Evolutionary conservation across 2,797 vertebrate species (phyloP).

Genomic region (Poecilia gillii): DNA sequence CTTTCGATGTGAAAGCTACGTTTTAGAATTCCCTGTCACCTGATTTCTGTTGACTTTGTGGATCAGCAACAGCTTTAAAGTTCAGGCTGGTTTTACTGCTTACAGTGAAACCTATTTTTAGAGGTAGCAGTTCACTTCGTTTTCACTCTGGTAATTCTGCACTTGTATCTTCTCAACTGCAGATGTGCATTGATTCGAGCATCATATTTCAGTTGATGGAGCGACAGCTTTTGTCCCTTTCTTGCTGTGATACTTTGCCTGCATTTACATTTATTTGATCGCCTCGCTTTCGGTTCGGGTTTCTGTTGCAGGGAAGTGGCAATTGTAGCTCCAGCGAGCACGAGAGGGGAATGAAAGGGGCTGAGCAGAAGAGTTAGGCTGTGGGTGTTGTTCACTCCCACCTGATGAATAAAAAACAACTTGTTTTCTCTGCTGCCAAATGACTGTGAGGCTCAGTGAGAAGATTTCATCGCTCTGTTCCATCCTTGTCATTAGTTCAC

Average conservation of each 20-base stretch:
- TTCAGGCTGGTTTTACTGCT: neutral
- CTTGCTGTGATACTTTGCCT: slow-evolving; percentile 20
- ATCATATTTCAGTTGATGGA: slow-evolving; percentile 14
- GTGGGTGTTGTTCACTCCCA: slow-evolving; percentile 67
- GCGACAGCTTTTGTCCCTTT: slow-evolving; percentile 14
- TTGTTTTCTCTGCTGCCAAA: slow-evolving; percentile 67
- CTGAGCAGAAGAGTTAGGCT: slow-evolving; percentile 28
- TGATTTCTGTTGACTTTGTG: neutral
- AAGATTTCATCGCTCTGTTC: slow-evolving; percentile 58
- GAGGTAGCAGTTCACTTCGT: slow-evolving; percentile 3
- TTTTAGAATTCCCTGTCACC: neutral
- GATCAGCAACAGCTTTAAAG: neutral
- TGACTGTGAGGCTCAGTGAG: slow-evolving; percentile 58
- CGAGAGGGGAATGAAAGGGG: slow-evolving; percentile 28
- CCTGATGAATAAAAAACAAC: slow-evolving; percentile 63
- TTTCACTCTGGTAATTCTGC: neutral
- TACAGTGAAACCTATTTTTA: slow-evolving; percentile 9
- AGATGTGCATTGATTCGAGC: slow-evolving; percentile 19
- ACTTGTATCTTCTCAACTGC: neutral
- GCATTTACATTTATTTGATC: slow-evolving; percentile 59
- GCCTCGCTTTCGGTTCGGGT: slow-evolving; percentile 32
- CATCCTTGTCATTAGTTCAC: slow-evolving; percentile 73
- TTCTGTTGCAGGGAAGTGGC: slow-evolving; percentile 52
- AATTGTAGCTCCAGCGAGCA: slow-evolving; percentile 52
- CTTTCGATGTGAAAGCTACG: neutral